phyloP scores from a whole-genome alignment of 2,113 vertebrate species.

The Leptodactylus fuscus region DNA sequence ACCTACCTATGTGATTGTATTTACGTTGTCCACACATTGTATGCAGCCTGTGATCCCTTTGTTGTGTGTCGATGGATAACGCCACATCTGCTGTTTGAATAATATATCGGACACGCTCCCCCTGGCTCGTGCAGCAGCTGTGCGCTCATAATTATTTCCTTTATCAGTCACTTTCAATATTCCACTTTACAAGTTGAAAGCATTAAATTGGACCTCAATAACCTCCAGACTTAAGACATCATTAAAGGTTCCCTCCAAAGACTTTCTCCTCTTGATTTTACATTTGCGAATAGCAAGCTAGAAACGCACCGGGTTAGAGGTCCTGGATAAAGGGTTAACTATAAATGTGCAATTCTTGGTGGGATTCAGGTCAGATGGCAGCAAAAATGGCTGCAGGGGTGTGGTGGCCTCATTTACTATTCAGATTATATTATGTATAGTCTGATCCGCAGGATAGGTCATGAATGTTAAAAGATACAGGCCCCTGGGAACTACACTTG shows the following conservation, averaged over 20 bases:
- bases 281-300: not conserved
- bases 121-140: slow-evolving; percentile 71
- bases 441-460: no score
- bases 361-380: not conserved
- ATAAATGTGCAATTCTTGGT: not conserved
- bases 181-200: slow-evolving; percentile 66
- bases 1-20: not conserved
- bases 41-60: not conserved
- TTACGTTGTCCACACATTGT: not conserved
- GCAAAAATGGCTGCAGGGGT: not conserved
- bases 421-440: no score
- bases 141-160: slow-evolving; percentile 73
- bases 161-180: slow-evolving; percentile 66
- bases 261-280: not conserved
- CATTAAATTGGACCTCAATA: slow-evolving; percentile 66
- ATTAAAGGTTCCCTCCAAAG: not conserved
- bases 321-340: not conserved
- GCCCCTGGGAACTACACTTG: no score
- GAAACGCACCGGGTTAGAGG: not conserved
- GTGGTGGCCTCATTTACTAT: not conserved
- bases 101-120: slow-evolving; percentile 70
- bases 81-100: slow-evolving; percentile 72
- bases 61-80: slow-evolving; percentile 16
- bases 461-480: no score
- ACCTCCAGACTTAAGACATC: slow-evolving; percentile 44